Conservation (phyloP, 1,140 invertebrate species). For the Harlomillsia oculata region DNA sequence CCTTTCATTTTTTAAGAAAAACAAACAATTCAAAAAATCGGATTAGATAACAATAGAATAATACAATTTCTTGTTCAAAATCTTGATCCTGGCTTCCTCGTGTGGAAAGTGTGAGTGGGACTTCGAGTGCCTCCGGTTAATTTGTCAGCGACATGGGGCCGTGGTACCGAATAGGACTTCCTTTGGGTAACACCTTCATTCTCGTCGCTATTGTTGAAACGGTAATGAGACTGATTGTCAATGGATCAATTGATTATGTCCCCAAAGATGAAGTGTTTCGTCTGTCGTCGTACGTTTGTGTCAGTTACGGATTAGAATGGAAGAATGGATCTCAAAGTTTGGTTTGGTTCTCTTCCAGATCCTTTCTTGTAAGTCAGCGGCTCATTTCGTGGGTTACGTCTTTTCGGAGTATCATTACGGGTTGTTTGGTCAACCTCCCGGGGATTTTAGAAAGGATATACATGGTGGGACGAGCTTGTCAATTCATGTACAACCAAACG, state of each 20-base stretch:
- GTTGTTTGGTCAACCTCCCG: not conserved
- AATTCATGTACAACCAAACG: not conserved
- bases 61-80: too few species aligned
- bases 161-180: constrained; percentile 5
- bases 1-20: too few species aligned
- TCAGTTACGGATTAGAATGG: not conserved
- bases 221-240: not conserved
- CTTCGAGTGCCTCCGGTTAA: too few species aligned
- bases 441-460: constrained; percentile 3
- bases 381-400: not conserved
- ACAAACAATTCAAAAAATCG: too few species aligned
- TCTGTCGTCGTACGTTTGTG: not conserved
- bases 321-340: not conserved
- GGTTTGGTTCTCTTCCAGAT: not conserved
- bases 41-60: too few species aligned
- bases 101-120: too few species aligned
- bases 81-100: too few species aligned
- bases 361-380: not conserved
- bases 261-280: not conserved
- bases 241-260: not conserved
- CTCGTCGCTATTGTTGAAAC: constrained; percentile 7
- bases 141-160: too few species aligned
- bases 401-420: constrained; percentile 7
- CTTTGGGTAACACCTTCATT: constrained; percentile 5
- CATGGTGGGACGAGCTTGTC: not conserved